Evolutionary conservation across 2,888 invertebrate species (phyloP).

Genomic region (Chirona hameri): DNA sequence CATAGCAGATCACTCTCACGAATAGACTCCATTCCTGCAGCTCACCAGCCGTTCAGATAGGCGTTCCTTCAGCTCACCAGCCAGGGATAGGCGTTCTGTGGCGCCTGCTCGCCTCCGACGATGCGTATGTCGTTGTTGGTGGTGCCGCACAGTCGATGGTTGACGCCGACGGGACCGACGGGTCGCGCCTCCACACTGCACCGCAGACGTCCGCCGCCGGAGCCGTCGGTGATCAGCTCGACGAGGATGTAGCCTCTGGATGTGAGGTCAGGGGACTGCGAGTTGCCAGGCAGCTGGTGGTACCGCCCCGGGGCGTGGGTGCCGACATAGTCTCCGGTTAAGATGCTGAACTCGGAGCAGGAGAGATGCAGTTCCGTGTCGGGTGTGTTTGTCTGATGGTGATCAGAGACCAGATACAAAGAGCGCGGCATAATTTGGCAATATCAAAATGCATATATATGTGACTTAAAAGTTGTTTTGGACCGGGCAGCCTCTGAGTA

Average conservation of each 20-base stretch:
- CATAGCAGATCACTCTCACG: no score
- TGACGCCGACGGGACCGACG: slow-evolving; percentile 58
- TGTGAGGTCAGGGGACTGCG: neutral
- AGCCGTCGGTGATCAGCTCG: slow-evolving; percentile 34
- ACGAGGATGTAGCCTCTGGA: slow-evolving; percentile 33
- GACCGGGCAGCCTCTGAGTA: no score
- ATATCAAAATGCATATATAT: no score
- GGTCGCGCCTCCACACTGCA: slow-evolving; percentile 7
- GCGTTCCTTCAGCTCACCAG: neutral
- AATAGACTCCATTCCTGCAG: no score
- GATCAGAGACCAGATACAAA: no score
- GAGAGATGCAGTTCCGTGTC: neutral
- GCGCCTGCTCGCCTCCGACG: neutral
- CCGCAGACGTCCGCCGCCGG: neutral
- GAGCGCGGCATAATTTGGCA: no score
- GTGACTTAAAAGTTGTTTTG: no score
- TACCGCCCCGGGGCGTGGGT: neutral
- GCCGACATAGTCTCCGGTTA: neutral
- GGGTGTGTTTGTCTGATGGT: neutral
- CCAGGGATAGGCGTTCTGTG: slow-evolving; percentile 2
- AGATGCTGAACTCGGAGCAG: neutral
- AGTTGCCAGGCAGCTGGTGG: neutral
- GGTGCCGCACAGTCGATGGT: slow-evolving; percentile 88
- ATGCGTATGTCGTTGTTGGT: slow-evolving; percentile 83
- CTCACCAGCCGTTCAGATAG: no score